phyloP scores from a whole-genome alignment of 2,888 invertebrate genomes.

The Notodonta dromedarius region DNA sequence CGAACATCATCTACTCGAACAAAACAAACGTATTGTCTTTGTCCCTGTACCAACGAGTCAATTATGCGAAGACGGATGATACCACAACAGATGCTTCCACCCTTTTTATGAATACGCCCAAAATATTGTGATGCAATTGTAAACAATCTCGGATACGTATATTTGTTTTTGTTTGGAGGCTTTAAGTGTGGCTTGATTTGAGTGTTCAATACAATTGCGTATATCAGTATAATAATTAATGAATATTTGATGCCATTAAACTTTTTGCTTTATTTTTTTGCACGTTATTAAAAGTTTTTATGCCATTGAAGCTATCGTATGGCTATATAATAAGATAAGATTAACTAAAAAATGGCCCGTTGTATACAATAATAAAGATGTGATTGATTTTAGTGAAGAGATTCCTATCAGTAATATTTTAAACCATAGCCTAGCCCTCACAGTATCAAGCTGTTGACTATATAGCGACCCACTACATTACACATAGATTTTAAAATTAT shows the following conservation, averaged over 20 bases:
- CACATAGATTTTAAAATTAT: slow-evolving; percentile 39
- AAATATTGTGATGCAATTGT: background rate
- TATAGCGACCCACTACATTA: slow-evolving; percentile 14
- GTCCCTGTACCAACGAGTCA: slow-evolving; percentile 73
- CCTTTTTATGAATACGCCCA: background rate
- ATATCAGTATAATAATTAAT: too few relatives aligned
- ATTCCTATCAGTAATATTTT: slow-evolving; percentile 2
- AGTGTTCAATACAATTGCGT: too few relatives aligned
- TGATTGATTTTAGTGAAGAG: background rate
- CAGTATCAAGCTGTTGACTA: slow-evolving; percentile 15
- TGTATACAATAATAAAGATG: too few relatives aligned
- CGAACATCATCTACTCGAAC: background rate
- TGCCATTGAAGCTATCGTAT: too few relatives aligned
- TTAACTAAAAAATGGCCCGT: too few relatives aligned
- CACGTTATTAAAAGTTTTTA: too few relatives aligned
- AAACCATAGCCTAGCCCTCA: background rate
- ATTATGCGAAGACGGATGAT: slow-evolving; percentile 62
- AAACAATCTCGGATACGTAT: too few relatives aligned
- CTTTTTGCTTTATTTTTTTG: too few relatives aligned
- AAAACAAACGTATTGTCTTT: slow-evolving; percentile 74
- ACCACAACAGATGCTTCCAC: slow-evolving; percentile 12
- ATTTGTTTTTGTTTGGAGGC: too few relatives aligned
- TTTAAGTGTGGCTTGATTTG: too few relatives aligned
- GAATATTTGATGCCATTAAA: too few relatives aligned
- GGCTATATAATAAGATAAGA: too few relatives aligned